Percentiles rank a stretch among this genome's conserved stretches.
These are phyloP conservation scores for Cerceris rybyensis DNA, from an alignment of 2,888 invertebrate species.

Conservation along the genomic window DNA sequence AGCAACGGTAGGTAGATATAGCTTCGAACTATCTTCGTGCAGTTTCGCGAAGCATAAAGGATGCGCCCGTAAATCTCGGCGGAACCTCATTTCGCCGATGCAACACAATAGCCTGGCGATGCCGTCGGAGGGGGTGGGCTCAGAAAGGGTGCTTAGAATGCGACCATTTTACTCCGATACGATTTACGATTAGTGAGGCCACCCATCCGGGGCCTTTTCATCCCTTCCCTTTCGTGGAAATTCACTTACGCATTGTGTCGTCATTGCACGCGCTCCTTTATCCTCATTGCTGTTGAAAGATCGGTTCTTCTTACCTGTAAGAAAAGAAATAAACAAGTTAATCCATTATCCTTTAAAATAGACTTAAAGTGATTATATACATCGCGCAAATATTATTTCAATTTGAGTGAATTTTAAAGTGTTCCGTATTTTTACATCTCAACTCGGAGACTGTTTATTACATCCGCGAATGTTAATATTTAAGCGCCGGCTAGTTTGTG, in stretches of 20 bases:
- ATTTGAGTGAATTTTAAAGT: too few species aligned
- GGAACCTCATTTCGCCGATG: slow-evolving; percentile 73
- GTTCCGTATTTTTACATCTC: too few species aligned
- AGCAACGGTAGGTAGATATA: slow-evolving; percentile 19
- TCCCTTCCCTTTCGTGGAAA: slow-evolving; percentile 36
- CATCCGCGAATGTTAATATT: too few species aligned
- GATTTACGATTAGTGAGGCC: slow-evolving; percentile 73
- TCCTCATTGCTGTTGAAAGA: neutral
- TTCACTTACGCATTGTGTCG: slow-evolving; percentile 60
- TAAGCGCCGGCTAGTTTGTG: too few species aligned
- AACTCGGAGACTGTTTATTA: too few species aligned
- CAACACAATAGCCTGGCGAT: slow-evolving; percentile 73
- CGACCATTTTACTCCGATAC: slow-evolving; percentile 71
- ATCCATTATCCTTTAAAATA: neutral
- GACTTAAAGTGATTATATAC: neutral
- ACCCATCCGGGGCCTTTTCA: slow-evolving; percentile 25
- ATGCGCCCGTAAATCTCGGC: slow-evolving; percentile 68
- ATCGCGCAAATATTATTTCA: neutral
- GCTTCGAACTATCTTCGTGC: slow-evolving; percentile 41
- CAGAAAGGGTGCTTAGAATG: slow-evolving; percentile 53
- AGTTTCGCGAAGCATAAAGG: slow-evolving; percentile 65
- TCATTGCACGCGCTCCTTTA: neutral
- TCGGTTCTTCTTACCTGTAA: slow-evolving; percentile 48
- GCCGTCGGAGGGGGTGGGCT: slow-evolving; percentile 41
- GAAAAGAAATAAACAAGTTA: slow-evolving; percentile 1